Evolutionary conservation across 2,888 invertebrate genomes (phyloP), one percentile per base, ranked within the genome.

Genomic region (Lordiphosa andalusiaca): DNA sequence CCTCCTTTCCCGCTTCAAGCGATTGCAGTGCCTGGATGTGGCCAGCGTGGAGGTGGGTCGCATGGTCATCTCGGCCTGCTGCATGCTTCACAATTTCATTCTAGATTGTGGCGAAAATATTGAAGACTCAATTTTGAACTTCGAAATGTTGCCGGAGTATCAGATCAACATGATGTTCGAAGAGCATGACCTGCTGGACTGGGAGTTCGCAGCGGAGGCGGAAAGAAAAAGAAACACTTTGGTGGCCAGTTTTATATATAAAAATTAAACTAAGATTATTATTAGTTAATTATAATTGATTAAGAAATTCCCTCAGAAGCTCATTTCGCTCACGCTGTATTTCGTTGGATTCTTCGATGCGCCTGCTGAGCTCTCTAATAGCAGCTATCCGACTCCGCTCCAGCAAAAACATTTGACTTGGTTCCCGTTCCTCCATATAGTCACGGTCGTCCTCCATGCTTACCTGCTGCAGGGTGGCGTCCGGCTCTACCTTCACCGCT

Each of bases 261-360:
- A 9, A 3, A 37, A 6, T 23, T 42, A 52, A 36, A 16, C 33
- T 4, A 23, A 12, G 33, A 10, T 12, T 51, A 33, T 4, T 16
- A 13, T 40, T 40, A 6, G n/a, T 19, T 35, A 30, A 13, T 53
- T 75, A 67, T 55, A 61, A 65, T n/a, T 67, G 74, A 4, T 52
- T 33, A 0, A 72, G 37, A 57, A 69, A 72, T 13, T 72, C 76
- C 2, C 69, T 48, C 3, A 72, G 19, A 5, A 72, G 52, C 7
- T 76, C 72, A 40, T 72, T 72, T 7, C 72, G 58, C 38, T 72
- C 76, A 0, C 76, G 65, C 30, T 72, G 76, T 36, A 72, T 72
- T 6, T 30, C 53, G 48, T 72, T 72, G 2, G 72, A 75, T 6
- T 76, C 76, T 3, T 75, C 76, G 6, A 72, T 68, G 5, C 76